Base-by-base conservation (phyloP, 1,140 invertebrate species). In the Pogonomyrmex barbatus region DNA sequence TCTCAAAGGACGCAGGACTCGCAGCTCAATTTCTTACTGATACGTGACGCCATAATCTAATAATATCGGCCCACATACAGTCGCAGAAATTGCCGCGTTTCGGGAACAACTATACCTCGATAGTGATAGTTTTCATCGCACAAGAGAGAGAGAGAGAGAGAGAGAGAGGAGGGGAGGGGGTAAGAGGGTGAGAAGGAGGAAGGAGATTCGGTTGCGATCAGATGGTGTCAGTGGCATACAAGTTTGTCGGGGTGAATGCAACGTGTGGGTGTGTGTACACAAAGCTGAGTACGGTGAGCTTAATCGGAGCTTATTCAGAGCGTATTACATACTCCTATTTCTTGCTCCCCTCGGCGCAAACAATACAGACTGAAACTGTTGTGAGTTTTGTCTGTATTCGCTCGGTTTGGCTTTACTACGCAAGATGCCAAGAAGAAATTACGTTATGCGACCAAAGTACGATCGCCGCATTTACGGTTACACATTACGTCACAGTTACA, bases 271-370 rank as follows among this genome's bases (percentile, higher is more conserved):
- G 14, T 77, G 47, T 36, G 30, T 14, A 47, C n/a, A 52, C 60
- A 45, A 45, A 71, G 56, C 4, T 81, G 42, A 70, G 17, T 67
- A 82, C 42, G 12, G 10, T 1, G 52, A 82, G 52, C 60, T 82
- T 60, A 73, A 82, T 71, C 79, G 52, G 39, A 73, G 39, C 78
- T 82, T 82, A 82, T 82, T 71, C 52, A 71, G 14, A 73, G 42
- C 42, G 24, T 56, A 70, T 82, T 82, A 81, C 30, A 58, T 78
- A 79, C n/a, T 58, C 17, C 39, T 10, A 58, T 71, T 73, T 30
- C 73, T 82, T 71, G 79, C 60, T 24, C 24, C 24, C 30, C 17
- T 45, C 42, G 68, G 42, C 30, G 52, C 17, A 71, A 82, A 82
- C 52, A 81, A 82, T 73, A 47, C 30, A 36, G 12, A 54, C 62